Conservation (phyloP, 2,888 invertebrate genomes). For the Machimus rusticus region DNA sequence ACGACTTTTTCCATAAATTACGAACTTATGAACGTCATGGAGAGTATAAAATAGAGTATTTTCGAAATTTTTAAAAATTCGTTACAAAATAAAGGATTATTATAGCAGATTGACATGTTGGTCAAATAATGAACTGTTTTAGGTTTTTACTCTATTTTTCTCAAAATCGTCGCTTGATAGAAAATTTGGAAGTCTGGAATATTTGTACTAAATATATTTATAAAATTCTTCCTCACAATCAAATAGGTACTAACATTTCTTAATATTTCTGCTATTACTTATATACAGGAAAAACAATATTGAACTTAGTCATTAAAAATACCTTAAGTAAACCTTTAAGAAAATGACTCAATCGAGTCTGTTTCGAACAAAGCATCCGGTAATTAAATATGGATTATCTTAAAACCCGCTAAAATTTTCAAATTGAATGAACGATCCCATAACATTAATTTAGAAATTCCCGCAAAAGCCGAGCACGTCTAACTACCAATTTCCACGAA, state of each 20-base stretch:
- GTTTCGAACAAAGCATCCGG: background rate
- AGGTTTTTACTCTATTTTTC: no score
- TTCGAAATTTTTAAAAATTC: no score
- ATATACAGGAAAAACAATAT: background rate
- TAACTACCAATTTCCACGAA: background rate
- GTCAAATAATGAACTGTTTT: no score
- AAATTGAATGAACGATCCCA: background rate
- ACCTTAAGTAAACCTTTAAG: background rate
- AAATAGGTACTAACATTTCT: background rate
- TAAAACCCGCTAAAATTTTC: background rate
- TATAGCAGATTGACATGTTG: no score
- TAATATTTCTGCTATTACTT: background rate
- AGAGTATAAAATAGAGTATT: no score
- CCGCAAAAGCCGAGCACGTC: background rate
- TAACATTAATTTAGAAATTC: background rate
- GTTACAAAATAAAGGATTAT: no score
- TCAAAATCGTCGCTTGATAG: no score
- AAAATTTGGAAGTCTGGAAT: no score
- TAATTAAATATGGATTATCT: background rate
- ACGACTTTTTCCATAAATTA: no score
- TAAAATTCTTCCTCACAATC: no score
- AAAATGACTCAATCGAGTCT: background rate
- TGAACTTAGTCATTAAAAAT: background rate
- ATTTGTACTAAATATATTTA: no score
- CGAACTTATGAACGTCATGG: no score